These are phyloP conservation scores for Gorsachius goisagi DNA, from an alignment of 2,113 vertebrate genomes.

Conservation along the genomic window DNA sequence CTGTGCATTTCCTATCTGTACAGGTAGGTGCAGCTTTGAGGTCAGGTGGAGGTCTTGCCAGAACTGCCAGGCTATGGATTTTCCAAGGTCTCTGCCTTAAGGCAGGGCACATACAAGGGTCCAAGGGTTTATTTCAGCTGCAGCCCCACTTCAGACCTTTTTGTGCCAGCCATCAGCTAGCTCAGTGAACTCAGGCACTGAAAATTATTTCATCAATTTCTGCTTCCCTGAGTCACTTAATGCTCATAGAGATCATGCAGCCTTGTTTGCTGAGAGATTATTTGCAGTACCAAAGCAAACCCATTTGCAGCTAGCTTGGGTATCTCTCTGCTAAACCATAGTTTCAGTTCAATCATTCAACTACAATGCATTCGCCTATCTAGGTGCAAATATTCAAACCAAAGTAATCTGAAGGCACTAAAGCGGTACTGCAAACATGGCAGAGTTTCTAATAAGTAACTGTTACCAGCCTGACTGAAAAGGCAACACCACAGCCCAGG, in stretches of 20 bases:
- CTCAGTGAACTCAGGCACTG: background rate
- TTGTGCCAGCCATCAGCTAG: background rate
- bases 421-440: background rate
- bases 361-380: background rate
- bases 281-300: background rate
- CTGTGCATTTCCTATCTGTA: background rate
- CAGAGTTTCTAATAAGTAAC: background rate
- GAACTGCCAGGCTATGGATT: background rate
- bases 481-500: background rate
- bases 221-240: background rate
- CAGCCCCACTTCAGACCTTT: background rate
- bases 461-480: background rate
- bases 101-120: background rate
- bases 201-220: background rate
- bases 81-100: background rate
- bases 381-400: background rate
- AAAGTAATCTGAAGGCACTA: background rate
- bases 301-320: background rate
- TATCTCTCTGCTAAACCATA: background rate
- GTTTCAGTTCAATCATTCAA: background rate
- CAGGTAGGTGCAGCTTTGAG: background rate
- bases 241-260: background rate
- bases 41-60: background rate
- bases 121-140: background rate
- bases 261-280: background rate